Evolutionary conservation across 2,797 vertebrate genomes (phyloP).

Genomic region (Nyctibius grandis): DNA sequence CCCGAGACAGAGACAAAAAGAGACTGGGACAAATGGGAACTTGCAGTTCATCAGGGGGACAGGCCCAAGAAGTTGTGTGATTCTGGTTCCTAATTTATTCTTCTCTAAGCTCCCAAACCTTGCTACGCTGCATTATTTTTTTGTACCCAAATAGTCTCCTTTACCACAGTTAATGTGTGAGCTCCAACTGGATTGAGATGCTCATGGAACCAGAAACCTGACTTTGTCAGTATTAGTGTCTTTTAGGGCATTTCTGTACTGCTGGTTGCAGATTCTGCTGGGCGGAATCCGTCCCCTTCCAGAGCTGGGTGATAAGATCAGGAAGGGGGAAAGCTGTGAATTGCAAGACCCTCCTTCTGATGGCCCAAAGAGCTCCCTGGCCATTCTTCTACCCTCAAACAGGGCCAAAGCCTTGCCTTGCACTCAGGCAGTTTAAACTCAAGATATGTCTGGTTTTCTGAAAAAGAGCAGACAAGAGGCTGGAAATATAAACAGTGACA

Average conservation of each 20-base stretch:
- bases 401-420: not conserved
- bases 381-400: not conserved
- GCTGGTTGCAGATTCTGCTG: slow-evolving; percentile 46
- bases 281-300: not conserved
- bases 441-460: not conserved
- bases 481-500: not conserved
- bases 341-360: not conserved
- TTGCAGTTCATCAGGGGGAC: not conserved
- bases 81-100: not conserved
- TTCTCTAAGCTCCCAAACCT: not conserved
- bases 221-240: not conserved
- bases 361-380: not conserved
- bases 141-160: not conserved
- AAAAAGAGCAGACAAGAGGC: not conserved
- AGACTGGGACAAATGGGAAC: not conserved
- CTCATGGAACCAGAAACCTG: not conserved
- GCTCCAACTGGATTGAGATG: slow-evolving; percentile 40
- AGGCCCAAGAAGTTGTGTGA: not conserved
- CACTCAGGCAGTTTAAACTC: not conserved
- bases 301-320: not conserved
- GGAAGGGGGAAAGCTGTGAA: not conserved
- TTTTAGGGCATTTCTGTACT: not conserved
- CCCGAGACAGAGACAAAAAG: not conserved
- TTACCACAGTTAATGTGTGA: not conserved
- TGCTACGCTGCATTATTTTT: not conserved